These are phyloP conservation scores for Eupsilia transversa DNA, from an alignment of 2,888 invertebrate species.

Conservation along the genomic window DNA sequence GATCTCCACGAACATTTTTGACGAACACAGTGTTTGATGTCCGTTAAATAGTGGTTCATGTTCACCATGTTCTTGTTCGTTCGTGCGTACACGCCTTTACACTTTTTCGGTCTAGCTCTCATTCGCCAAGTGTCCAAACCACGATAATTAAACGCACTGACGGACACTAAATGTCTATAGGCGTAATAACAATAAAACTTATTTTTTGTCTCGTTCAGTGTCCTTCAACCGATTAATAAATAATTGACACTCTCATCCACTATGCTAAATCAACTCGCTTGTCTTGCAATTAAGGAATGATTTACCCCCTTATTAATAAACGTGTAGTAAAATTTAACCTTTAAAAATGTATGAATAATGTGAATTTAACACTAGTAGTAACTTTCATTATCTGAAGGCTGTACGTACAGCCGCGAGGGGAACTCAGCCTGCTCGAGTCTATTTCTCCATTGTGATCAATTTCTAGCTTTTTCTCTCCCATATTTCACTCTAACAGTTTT, in stretches of 20 bases:
- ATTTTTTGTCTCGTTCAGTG: neutral
- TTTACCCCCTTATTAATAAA: conserved; percentile 2
- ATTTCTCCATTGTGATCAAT: neutral
- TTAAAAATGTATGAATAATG: neutral
- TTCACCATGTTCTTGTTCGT: too few relatives aligned
- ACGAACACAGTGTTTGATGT: too few relatives aligned
- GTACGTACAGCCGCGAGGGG: too few relatives aligned
- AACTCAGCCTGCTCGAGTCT: neutral
- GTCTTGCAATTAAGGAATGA: conserved; percentile 4
- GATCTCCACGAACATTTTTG: too few relatives aligned
- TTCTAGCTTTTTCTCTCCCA: neutral
- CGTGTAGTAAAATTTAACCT: neutral
- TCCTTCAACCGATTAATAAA: neutral
- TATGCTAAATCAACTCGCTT: neutral
- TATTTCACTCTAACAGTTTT: neutral
- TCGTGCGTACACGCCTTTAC: too few relatives aligned
- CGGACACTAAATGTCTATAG: neutral
- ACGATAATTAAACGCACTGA: neutral
- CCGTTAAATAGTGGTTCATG: too few relatives aligned
- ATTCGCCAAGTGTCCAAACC: neutral
- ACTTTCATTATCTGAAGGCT: neutral
- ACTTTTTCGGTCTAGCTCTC: too few relatives aligned
- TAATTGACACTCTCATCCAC: neutral
- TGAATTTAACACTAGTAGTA: neutral
- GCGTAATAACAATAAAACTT: neutral